phyloP scores from a whole-genome alignment of 2,113 vertebrate species.

The Ibidorhyncha struthersii region DNA sequence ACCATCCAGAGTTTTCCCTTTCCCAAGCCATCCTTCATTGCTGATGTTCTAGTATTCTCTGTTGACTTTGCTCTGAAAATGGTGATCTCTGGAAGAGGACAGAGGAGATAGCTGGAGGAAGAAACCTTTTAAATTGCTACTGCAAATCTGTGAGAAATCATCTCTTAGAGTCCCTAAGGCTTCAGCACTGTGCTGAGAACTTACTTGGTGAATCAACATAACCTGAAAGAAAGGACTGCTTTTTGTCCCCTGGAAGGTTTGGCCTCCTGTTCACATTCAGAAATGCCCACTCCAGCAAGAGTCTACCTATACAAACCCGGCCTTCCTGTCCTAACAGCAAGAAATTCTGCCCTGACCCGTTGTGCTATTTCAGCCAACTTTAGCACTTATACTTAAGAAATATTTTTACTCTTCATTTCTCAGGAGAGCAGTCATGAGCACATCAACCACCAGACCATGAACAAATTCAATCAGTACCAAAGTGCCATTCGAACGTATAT shows the following conservation, averaged over 20 bases:
- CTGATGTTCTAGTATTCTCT: background rate
- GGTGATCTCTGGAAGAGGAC: background rate
- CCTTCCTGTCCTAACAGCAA: background rate
- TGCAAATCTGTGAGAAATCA: background rate
- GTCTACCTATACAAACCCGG: background rate
- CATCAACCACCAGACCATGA: background rate
- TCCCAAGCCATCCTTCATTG: background rate
- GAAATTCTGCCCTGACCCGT: background rate
- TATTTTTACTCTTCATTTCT: background rate
- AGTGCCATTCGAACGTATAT: background rate
- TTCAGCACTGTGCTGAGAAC: background rate
- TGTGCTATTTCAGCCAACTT: background rate
- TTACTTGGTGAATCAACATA: accelerated
- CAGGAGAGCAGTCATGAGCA: background rate
- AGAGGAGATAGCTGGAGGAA: background rate
- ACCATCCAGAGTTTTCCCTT: background rate
- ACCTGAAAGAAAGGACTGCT: background rate
- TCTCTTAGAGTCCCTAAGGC: background rate
- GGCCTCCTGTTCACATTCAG: background rate
- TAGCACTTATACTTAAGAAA: background rate
- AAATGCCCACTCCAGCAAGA: background rate
- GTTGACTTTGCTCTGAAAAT: background rate
- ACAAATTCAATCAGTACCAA: background rate
- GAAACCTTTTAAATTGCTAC: background rate
- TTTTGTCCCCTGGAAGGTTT: background rate